These are phyloP conservation scores for Hemiscyllium ocellatum DNA, from an alignment of 2,113 vertebrate genomes.

Conservation along the genomic window DNA sequence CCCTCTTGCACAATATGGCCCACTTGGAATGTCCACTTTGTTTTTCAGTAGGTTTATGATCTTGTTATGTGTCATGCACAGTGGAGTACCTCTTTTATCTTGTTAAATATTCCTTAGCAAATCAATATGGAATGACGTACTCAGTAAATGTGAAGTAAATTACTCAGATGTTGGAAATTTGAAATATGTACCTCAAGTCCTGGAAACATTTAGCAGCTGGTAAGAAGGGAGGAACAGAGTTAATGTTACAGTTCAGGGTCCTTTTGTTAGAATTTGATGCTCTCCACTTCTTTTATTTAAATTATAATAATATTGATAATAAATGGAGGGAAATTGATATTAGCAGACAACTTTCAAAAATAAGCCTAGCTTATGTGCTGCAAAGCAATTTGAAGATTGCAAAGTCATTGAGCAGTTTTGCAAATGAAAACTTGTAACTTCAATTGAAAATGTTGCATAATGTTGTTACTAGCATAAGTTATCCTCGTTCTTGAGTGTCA, in stretches of 20 bases:
- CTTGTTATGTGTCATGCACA: background rate
- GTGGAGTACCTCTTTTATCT: background rate
- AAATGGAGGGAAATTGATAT: background rate
- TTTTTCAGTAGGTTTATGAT: background rate
- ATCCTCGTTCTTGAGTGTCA: background rate
- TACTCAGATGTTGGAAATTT: background rate
- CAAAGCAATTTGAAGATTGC: background rate
- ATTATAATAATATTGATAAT: background rate
- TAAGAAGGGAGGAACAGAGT: background rate
- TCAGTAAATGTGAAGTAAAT: background rate
- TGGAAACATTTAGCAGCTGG: background rate
- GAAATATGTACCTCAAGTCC: background rate
- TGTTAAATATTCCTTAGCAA: background rate
- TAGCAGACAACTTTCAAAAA: background rate
- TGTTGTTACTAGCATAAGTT: background rate
- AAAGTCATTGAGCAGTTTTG: background rate
- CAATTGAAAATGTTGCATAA: background rate
- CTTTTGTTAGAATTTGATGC: background rate
- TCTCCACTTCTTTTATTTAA: background rate
- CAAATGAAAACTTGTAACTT: background rate
- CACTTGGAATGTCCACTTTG: too few relatives aligned
- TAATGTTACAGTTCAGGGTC: background rate
- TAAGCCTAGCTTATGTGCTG: background rate
- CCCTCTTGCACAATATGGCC: too few relatives aligned
- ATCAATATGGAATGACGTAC: background rate